phyloP scores from a whole-genome alignment of 2,797 vertebrate species.

The Rhabdophis nuchalis region DNA sequence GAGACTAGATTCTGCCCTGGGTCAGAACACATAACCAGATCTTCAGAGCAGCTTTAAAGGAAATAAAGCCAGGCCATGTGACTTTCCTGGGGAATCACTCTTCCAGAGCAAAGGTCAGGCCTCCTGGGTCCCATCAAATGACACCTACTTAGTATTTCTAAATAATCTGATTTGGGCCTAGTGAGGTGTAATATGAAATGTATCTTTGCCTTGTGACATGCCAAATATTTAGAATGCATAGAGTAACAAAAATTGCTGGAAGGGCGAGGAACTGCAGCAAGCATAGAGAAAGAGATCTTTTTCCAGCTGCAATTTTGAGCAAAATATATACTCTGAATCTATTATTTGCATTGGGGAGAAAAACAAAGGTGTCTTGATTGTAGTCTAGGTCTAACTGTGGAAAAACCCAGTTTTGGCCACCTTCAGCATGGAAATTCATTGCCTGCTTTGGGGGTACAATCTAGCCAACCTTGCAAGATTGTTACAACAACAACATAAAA shows the following conservation, averaged over 20 bases:
- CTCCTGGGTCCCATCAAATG: neutral
- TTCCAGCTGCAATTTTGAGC: neutral
- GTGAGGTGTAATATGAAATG: neutral
- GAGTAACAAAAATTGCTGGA: neutral
- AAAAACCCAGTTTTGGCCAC: neutral
- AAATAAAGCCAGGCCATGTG: neutral
- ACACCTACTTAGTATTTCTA: neutral
- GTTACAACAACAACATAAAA: neutral
- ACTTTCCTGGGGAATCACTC: neutral
- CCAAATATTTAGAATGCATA: neutral
- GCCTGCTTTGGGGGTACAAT: neutral
- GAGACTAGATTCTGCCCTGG: neutral
- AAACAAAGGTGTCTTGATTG: neutral
- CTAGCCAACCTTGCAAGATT: neutral
- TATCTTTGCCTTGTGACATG: neutral
- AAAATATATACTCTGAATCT: neutral
- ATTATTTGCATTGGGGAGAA: neutral
- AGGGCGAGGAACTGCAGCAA: neutral
- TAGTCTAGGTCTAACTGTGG: neutral
- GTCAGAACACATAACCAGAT: neutral
- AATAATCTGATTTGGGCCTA: neutral
- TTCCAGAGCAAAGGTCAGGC: neutral
- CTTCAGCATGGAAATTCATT: neutral
- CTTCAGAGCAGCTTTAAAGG: neutral
- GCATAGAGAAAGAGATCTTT: neutral